Base-by-base conservation (phyloP, 2,797 vertebrate species). In the Lophotriccus pileatus region DNA sequence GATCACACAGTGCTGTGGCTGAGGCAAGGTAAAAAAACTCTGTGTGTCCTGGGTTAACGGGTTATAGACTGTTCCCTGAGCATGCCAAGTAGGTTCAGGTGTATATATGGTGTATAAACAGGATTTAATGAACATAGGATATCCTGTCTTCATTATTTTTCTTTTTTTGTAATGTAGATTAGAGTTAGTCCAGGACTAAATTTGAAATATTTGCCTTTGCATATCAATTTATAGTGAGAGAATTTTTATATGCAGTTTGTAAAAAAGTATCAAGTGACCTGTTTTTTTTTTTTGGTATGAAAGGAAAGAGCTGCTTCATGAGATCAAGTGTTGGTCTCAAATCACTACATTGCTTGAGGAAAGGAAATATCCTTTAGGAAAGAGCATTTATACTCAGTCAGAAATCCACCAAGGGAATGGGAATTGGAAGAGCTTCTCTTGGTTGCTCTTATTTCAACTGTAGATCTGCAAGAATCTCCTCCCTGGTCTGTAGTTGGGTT, bases 401-500 rank as follows among this genome's bases (percentile, higher is more conserved):
- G 39, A 68, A 58, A 62, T 19, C 24, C 63, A 28, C 36, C 17
- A 5, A 16, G 36, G 32, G 14, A 27, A 3, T 56, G 43, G 59
- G 34, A 47, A 62, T 27, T 4, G 22, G 9, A 23, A 53, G 27
- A 17, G 10, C 32, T 81, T 22, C 27, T n/a, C 50, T 25, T 59
- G 24, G 49, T 24, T 0, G 0, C 36, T 36, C n/a, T 44, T 16
- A 0, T 23, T 79, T 47, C 32, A 14, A 17, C 27, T 70, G 39
- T 12, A 20, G 43, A 58, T 56, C 59, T 87, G 32, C 25, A 50
- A 30, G 14, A 8, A 13, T 58, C 25, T 52, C 27, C 6, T 39
- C 9, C 20, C 36, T 28, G 25, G 4, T 9, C 0, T 0, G 6
- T 39, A 27, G 21, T 3, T 39, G 73, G 23, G 14, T 52, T 41